Evolutionary conservation across 1,140 invertebrate genomes (phyloP).

Genomic region (Euura lappo): DNA sequence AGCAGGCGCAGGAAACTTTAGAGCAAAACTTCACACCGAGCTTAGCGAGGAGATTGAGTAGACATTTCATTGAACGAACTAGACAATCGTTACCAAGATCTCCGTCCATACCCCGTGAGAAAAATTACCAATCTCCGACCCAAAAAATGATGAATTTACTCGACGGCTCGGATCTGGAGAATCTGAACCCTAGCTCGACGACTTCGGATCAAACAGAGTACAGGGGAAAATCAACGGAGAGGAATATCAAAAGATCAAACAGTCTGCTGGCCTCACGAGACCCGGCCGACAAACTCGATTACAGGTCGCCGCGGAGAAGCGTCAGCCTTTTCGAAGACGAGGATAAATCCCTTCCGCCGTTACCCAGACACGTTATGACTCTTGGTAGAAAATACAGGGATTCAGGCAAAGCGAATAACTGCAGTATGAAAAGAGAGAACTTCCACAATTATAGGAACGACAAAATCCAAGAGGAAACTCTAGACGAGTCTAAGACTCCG

Average conservation of each 20-base stretch:
- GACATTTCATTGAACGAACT: constrained; percentile 54
- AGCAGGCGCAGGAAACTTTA: constrained; percentile 34
- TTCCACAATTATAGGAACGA: constrained; percentile 39
- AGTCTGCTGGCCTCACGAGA: constrained; percentile 41
- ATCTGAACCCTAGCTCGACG: constrained; percentile 17
- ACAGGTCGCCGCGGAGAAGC: constrained; percentile 37
- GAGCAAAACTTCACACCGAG: constrained; percentile 52
- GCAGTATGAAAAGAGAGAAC: constrained; percentile 33
- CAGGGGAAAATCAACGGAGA: constrained; percentile 33
- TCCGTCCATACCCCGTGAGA: constrained; percentile 42
- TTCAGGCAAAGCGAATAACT: constrained; percentile 5
- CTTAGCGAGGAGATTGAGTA: constrained; percentile 51
- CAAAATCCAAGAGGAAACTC: constrained; percentile 53
- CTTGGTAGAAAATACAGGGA: constrained; percentile 41
- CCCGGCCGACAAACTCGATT: constrained; percentile 21
- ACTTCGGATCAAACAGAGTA: constrained; percentile 38
- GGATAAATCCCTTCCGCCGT: constrained; percentile 24
- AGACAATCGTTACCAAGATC: constrained; percentile 48
- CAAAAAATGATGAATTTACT: constrained; percentile 21
- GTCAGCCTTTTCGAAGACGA: constrained; percentile 53
- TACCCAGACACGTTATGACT: constrained; percentile 37
- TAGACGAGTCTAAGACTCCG: constrained; percentile 27
- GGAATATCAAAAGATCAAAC: constrained; percentile 35
- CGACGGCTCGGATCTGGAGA: constrained; percentile 15
- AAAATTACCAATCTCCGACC: constrained; percentile 31